phyloP scores from a whole-genome alignment of 53 echinoderm and acorn worm genomes.

The Actinopyga echinites region DNA sequence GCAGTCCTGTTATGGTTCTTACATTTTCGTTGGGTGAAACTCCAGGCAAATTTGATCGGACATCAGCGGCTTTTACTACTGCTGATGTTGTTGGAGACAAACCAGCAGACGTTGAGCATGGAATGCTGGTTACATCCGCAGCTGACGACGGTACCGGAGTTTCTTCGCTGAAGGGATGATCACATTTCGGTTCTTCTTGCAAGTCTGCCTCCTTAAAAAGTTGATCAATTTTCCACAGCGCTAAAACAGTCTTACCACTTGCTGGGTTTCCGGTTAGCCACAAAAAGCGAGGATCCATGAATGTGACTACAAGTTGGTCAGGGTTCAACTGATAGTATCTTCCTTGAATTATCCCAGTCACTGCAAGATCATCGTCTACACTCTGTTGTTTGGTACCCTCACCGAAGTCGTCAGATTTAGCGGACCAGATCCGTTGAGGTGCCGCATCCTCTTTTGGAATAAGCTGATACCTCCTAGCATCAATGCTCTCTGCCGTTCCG shows the following conservation, averaged over 20 bases:
- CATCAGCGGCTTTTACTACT: background rate
- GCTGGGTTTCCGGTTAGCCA: slow-evolving; percentile 17
- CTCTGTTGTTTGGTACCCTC: too few species aligned
- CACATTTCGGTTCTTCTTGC: too few species aligned
- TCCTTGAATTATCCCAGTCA: too few species aligned
- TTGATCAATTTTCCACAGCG: background rate
- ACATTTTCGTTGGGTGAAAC: too few species aligned
- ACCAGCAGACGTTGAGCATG: background rate
- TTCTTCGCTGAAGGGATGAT: background rate
- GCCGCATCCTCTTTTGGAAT: too few species aligned
- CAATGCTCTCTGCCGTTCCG: too few species aligned
- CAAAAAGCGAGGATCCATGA: background rate
- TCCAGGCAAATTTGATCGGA: background rate
- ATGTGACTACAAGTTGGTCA: slow-evolving; percentile 5
- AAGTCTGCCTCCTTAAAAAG: background rate
- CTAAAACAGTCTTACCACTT: slow-evolving; percentile 19
- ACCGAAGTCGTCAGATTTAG: too few species aligned
- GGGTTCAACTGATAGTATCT: slow-evolving; percentile 4
- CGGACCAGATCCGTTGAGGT: too few species aligned
- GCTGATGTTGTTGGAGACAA: background rate
- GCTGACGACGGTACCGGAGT: background rate
- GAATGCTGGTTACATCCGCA: background rate
- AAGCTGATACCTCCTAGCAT: too few species aligned
- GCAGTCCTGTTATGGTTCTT: too few species aligned
- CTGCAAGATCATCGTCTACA: too few species aligned